These are phyloP conservation scores for Amphipyra berbera DNA, from an alignment of 2,888 invertebrate genomes.

Conservation along the genomic window DNA sequence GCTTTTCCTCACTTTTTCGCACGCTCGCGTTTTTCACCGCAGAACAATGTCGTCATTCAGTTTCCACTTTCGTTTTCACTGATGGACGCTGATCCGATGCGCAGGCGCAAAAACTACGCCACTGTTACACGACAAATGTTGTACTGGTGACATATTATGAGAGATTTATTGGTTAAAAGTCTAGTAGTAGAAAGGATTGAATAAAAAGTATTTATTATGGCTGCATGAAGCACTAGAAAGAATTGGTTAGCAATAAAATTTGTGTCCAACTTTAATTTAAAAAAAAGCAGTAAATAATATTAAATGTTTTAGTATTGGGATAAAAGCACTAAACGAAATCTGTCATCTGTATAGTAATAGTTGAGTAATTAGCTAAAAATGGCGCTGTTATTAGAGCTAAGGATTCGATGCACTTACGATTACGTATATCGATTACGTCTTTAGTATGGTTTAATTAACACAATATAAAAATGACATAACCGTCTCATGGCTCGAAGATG, in stretches of 20 bases:
- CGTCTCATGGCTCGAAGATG: too few relatives aligned
- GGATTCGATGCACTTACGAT: too few relatives aligned
- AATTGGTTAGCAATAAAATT: background rate
- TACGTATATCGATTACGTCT: too few relatives aligned
- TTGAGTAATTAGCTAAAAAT: too few relatives aligned
- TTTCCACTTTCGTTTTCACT: conserved; percentile 88
- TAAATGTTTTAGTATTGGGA: too few relatives aligned
- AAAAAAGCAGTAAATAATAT: too few relatives aligned
- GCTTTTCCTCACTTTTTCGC: conserved; percentile 71
- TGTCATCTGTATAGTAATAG: too few relatives aligned
- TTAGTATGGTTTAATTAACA: too few relatives aligned
- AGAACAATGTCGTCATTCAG: conserved; percentile 85
- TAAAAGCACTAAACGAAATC: too few relatives aligned
- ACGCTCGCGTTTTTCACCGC: conserved; percentile 76
- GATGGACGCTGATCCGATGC: conserved; percentile 69
- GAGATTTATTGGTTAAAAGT: conserved; percentile 15
- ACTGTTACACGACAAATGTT: conserved; percentile 43
- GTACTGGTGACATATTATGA: conserved; percentile 56
- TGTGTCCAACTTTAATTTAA: background rate
- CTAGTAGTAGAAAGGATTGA: background rate
- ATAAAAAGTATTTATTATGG: background rate
- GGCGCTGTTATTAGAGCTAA: too few relatives aligned
- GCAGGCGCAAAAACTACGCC: conserved; percentile 73
- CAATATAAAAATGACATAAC: too few relatives aligned
- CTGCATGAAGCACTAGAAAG: too few relatives aligned